These are phyloP conservation scores for Corvus moneduloides DNA, from an alignment of 2,113 vertebrate species.

Conservation along the genomic window DNA sequence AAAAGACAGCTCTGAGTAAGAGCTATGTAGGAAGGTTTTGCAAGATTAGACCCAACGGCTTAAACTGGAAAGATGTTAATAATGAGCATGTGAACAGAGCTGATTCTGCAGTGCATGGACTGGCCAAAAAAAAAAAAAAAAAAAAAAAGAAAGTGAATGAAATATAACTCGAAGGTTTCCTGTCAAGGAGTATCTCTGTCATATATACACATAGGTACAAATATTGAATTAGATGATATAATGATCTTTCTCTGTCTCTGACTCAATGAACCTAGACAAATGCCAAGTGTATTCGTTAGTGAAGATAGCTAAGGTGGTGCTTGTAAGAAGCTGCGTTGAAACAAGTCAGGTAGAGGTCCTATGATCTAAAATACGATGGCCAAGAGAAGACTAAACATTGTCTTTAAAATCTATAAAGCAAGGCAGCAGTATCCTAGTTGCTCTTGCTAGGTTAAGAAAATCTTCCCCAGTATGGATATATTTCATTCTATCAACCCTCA, in stretches of 20 bases:
- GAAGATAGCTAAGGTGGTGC: neutral
- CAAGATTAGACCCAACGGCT: neutral
- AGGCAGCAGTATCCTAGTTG: neutral
- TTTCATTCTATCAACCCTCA: neutral
- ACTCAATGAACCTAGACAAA: neutral
- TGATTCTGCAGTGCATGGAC: neutral
- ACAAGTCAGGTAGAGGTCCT: neutral
- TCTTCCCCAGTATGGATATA: neutral
- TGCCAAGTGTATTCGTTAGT: neutral
- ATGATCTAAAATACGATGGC: neutral
- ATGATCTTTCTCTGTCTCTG: neutral
- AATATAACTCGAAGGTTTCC: neutral
- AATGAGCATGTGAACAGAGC: neutral
- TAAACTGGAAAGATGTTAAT: neutral
- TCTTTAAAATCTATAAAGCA: neutral
- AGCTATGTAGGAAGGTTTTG: conserved; percentile 4
- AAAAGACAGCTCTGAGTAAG: conserved; percentile 24
- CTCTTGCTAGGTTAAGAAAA: neutral
- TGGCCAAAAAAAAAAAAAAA: neutral
- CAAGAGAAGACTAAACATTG: neutral
- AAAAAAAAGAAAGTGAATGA: neutral
- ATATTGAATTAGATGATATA: neutral
- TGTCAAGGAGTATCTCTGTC: neutral
- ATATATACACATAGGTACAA: neutral
- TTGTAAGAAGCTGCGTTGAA: neutral